A percentile compares a stretch with the other conserved stretches of the same genome.
phyloP scores from a whole-genome alignment of 2,797 vertebrate species.

The Neosalanx taihuensis region DNA sequence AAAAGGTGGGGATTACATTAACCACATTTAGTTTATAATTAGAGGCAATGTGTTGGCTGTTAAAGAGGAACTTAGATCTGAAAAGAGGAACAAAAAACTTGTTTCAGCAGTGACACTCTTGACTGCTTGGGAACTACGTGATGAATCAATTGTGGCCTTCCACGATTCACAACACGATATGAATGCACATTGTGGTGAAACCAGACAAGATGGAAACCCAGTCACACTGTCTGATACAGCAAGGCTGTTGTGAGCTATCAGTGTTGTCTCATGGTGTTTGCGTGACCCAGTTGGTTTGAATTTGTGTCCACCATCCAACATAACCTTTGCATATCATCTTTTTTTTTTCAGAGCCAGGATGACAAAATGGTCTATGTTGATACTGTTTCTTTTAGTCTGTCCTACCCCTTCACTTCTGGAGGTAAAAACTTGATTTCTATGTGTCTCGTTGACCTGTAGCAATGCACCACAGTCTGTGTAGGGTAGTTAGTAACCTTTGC shows the following conservation, averaged over 20 bases:
- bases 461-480: background rate
- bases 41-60: background rate
- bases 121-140: slow-evolving; percentile 4
- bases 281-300: background rate
- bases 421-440: slow-evolving; percentile 45
- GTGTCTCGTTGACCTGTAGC: background rate
- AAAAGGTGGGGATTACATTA: no score
- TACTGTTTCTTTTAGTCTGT: slow-evolving; percentile 40
- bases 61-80: slow-evolving; percentile 36
- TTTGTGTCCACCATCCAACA: background rate
- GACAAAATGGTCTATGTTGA: slow-evolving; percentile 46
- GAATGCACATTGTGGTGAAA: background rate
- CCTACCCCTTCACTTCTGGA: slow-evolving; percentile 44
- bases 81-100: slow-evolving; percentile 49
- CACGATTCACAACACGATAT: no score
- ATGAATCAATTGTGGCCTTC: background rate
- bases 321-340: background rate
- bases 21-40: no score
- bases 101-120: slow-evolving; percentile 18
- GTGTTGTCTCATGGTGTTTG: no score
- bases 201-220: no score
- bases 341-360: slow-evolving; percentile 50
- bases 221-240: no score
- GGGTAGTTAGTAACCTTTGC: background rate
- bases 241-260: no score